Base-by-base conservation (phyloP, 2,888 invertebrate genomes). In the Philopedon plagiatum region DNA sequence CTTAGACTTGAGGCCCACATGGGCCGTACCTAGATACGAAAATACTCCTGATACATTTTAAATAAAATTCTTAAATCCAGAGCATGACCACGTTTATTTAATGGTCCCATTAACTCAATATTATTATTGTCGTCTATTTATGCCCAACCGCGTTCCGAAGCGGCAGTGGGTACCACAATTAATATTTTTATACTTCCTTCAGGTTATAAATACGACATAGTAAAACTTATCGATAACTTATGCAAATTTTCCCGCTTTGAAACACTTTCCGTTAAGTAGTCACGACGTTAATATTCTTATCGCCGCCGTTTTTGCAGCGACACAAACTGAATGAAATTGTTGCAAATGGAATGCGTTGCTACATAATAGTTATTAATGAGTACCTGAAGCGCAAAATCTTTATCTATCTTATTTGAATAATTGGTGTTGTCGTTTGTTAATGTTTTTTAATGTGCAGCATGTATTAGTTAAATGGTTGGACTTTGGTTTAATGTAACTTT, bases 171-270 rank as follows among this genome's bases (percentile, higher is more conserved):
- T 39, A 39, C 4, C 39, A 15, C 44, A 1, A 19, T 19, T 44
- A 44, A 2, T 18, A 44, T 8, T 44, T 32, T 56, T 56, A 37
- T 21, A 11, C 15, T 23, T 49, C 23, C 49, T 23, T 9, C n/a
- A n/a, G 49, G 49, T 23, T 49, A 49, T 49, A 1, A 21, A 21
- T 23, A n/a, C 23, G 23, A 49, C 49, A n/a, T 23, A 49, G 49
- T 49, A 49, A n/a, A 49, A n/a, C 49, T 49, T 44, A 44, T 44
- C 44, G 44, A 21, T 44, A 44, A 9, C 8, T 44, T 49, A 49
- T 49, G 49, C 23, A 23, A 49, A 49, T 49, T 49, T 1, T 2
- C 2, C 23, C n/a, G 3, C 49, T 11, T 18, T 49, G n/a, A 49
- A 49, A 49, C 23, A 49, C 49, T 49, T 49, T 49, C 23, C 49